A percentile compares a stretch with the other conserved stretches of the same genome.
Evolutionary conservation across 2,797 vertebrate species (phyloP).

Genomic region (Tragopan temminckii): DNA sequence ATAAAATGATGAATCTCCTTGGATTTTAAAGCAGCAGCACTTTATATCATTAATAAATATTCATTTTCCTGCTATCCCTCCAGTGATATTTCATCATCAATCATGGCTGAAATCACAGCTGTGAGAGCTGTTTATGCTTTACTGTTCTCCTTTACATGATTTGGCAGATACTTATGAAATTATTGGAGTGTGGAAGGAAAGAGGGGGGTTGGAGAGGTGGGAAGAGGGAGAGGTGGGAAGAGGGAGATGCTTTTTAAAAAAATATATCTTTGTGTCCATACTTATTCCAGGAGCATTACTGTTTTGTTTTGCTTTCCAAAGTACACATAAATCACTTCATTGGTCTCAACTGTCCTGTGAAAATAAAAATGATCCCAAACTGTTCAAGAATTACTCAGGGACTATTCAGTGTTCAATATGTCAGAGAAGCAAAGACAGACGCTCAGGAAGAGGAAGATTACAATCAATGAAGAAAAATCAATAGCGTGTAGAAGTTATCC

Average conservation of each 20-base stretch:
- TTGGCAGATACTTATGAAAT: conserved; percentile 80
- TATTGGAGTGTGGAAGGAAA: conserved; percentile 71
- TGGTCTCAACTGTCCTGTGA: conserved; percentile 83
- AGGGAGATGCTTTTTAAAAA: neutral
- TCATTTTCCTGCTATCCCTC: conserved; percentile 84
- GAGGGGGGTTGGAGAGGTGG: neutral
- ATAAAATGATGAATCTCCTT: conserved; percentile 84
- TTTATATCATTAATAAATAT: conserved; percentile 87
- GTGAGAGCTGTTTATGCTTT: conserved; percentile 80
- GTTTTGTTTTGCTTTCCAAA: conserved; percentile 79
- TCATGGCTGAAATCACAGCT: conserved; percentile 84
- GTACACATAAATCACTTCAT: conserved; percentile 82
- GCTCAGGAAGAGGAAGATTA: conserved; percentile 83
- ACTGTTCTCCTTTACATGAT: conserved; percentile 77
- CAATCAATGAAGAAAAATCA: conserved; percentile 86
- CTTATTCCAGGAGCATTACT: conserved; percentile 61
- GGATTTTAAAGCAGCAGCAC: conserved; percentile 79
- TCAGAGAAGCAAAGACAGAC: conserved; percentile 82
- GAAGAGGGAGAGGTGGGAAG: neutral
- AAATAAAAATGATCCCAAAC: conserved; percentile 86
- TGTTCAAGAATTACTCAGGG: conserved; percentile 84
- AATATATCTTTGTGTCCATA: neutral
- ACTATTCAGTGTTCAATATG: conserved; percentile 84
- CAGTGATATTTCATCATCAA: conserved; percentile 84
- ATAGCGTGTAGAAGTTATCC: conserved; percentile 78